Evolutionary conservation across 2,888 invertebrate genomes (phyloP).

Genomic region (Apamea monoglypha): DNA sequence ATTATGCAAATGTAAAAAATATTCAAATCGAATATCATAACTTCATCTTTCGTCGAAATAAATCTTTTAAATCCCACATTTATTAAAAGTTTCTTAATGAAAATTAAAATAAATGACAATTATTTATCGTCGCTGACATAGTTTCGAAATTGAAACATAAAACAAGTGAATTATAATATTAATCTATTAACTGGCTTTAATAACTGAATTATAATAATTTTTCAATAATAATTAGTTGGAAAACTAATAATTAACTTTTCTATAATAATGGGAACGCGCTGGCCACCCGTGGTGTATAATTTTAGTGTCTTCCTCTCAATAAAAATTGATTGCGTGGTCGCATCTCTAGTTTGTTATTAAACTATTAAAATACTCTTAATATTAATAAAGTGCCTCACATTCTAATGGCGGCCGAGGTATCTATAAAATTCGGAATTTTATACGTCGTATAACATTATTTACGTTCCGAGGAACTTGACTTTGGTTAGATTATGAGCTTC

Average conservation of each 20-base stretch:
- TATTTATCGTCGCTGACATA: conserved; percentile 47
- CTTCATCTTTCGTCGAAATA: conserved; percentile 44
- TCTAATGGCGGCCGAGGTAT: conserved; percentile 70
- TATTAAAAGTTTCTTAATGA: conserved; percentile 52
- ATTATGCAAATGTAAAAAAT: conserved; percentile 55
- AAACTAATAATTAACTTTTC: conserved; percentile 64
- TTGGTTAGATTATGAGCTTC: conserved; percentile 51
- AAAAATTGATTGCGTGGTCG: conserved; percentile 84
- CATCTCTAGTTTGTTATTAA: conserved; percentile 78
- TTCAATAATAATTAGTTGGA: conserved; percentile 61
- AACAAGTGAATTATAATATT: conserved; percentile 52
- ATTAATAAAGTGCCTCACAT: conserved; percentile 75
- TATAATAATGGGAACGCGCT: conserved; percentile 38
- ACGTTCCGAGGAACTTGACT: conserved; percentile 54
- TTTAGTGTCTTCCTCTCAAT: conserved; percentile 78
- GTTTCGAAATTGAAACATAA: conserved; percentile 61
- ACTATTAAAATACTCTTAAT: conserved; percentile 81
- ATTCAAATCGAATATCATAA: conserved; percentile 62
- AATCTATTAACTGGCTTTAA: conserved; percentile 47
- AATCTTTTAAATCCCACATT: conserved; percentile 62
- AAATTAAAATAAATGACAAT: conserved; percentile 62
- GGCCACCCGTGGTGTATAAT: conserved; percentile 81
- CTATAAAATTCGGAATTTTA: conserved; percentile 73
- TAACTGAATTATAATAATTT: conserved; percentile 55
- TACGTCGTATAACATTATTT: conserved; percentile 64